Percentiles rank a stretch among this genome's conserved stretches.
Evolutionary conservation across 2,888 invertebrate genomes (phyloP).

Genomic region (Scaptomyza caliginosa): DNA sequence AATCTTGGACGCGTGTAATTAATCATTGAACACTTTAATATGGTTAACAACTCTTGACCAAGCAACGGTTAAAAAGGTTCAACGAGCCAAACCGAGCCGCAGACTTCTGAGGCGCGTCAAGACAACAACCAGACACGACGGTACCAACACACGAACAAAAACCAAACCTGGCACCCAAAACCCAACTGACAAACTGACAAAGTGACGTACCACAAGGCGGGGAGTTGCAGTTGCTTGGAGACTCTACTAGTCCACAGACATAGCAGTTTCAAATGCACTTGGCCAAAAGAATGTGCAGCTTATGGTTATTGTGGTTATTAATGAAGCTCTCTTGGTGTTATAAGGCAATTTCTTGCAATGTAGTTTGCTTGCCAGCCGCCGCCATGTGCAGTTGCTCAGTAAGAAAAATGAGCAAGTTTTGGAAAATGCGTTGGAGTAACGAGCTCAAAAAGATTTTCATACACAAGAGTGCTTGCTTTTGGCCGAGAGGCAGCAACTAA

Average conservation of each 20-base stretch:
- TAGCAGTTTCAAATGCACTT: conserved; percentile 7
- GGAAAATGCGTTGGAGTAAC: conserved; percentile 80
- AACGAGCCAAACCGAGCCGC: conserved; percentile 75
- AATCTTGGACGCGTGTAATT: conserved; percentile 84
- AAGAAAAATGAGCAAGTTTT: conserved; percentile 70
- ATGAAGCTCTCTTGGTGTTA: no score
- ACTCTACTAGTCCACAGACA: conserved; percentile 8
- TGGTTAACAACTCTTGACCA: conserved; percentile 84
- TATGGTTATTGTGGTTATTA: no score
- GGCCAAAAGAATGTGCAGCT: background rate
- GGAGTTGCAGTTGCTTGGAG: conserved; percentile 18
- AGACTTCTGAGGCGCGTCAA: conserved; percentile 51
- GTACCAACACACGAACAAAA: conserved; percentile 16
- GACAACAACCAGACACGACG: conserved; percentile 43
- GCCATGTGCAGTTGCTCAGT: conserved; percentile 40
- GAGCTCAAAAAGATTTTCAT: conserved; percentile 62
- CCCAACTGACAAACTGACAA: conserved; percentile 63
- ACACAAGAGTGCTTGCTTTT: conserved; percentile 33
- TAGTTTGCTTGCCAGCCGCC: conserved; percentile 62
- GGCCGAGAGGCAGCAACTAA: conserved; percentile 44
- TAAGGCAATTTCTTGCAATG: conserved; percentile 1
- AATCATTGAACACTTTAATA: conserved; percentile 84
- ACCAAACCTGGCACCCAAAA: conserved; percentile 26
- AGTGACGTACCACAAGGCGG: conserved; percentile 54
- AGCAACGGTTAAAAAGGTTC: conserved; percentile 83